Percentiles rank a stretch among this genome's conserved stretches.
phyloP scores from a whole-genome alignment of 2,797 vertebrate species.

The Periparus ater region DNA sequence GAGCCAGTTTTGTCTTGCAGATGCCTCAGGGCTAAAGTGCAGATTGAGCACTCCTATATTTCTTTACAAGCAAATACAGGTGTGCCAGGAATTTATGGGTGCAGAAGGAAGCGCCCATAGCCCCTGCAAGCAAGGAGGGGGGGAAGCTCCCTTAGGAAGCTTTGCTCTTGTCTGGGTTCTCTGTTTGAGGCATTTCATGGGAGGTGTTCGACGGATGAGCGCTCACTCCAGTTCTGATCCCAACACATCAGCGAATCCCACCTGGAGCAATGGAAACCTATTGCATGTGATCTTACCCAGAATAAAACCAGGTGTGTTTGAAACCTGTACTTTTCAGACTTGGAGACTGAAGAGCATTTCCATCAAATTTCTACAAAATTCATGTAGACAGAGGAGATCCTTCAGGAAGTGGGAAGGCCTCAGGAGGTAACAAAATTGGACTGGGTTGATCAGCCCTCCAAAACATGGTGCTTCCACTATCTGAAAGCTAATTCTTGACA shows the following conservation, averaged over 20 bases:
- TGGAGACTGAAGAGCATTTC: neutral
- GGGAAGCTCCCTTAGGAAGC: neutral
- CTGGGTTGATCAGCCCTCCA: neutral
- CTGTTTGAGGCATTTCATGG: neutral
- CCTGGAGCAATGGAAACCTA: fast-evolving
- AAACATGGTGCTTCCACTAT: neutral
- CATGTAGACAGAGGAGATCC: neutral
- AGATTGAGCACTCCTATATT: neutral
- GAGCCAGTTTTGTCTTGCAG: constrained; percentile 2
- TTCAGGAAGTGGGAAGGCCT: neutral
- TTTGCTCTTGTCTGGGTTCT: neutral
- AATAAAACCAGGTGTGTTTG: neutral
- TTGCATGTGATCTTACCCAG: neutral
- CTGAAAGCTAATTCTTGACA: neutral
- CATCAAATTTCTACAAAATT: neutral
- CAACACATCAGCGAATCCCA: neutral
- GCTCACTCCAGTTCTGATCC: neutral
- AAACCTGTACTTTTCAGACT: neutral
- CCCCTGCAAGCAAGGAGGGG: neutral
- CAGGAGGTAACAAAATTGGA: neutral
- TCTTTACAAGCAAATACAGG: neutral
- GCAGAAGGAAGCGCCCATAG: neutral
- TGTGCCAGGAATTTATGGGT: neutral
- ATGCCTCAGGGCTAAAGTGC: neutral
- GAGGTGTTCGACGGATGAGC: neutral